Evolutionary conservation across 2,797 vertebrate species (phyloP), one percentile per base, ranked within the genome.

Genomic region (Uromys caudimaculatus): DNA sequence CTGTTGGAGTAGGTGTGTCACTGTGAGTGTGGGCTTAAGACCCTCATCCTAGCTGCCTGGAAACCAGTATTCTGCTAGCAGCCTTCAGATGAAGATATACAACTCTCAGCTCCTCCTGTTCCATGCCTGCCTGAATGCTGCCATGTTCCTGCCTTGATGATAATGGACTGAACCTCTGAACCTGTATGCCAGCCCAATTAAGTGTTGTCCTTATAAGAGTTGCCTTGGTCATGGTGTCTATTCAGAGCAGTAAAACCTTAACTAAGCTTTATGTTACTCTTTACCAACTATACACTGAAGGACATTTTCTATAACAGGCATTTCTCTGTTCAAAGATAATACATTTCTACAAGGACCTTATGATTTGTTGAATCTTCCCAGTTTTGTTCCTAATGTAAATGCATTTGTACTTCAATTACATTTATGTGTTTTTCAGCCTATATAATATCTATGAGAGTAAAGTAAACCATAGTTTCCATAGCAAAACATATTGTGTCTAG

Each of bases 311-410:
- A n/a, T 89, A 78, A 69, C 4, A 94, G 11, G n/a, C 4, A 41
- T 56, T 69, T 69, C 62, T 69, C 32, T 50, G 44, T 69, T 52
- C 1, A 24, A 32, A 86, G 60, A 35, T 21, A 47, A 64, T 47
- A 35, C 10, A 35, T 75, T 95, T 94, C 38, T 27, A 78, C 27
- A 38, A 32, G 35, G 47, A 24, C 0, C 1, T 41, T 75, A 44
- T 62, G 47, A 71, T 86, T 71, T 54, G 35, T 89, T 81, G 41
- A 71, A 75, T 38, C 3, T 27, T 44, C 23, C 52, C 32, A 12
- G 11, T 90, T 77, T 82, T 60, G 44, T 84, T 64, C 13, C 58
- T 88, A 62, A 83, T 87, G 52, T 76, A 90, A 93, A 85, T 47
- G 12, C 9, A 78, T 41, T 56, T 92, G 14, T 35, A 35, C 17